Base-by-base conservation (phyloP, 2,797 vertebrate species). In the Poecilia wingei region DNA sequence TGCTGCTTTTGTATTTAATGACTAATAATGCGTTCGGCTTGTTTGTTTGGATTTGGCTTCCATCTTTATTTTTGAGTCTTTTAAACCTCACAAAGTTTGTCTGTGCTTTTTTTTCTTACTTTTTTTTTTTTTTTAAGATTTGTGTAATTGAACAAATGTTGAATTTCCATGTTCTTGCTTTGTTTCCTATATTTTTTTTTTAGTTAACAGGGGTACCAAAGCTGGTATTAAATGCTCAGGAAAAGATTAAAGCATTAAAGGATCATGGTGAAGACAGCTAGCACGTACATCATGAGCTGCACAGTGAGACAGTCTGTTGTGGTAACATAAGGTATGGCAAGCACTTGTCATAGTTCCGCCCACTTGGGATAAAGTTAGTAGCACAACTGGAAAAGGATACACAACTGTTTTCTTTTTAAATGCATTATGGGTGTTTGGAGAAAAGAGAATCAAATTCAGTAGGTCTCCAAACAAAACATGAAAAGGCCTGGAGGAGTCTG, bases 181-280 rank as follows among this genome's bases (percentile, higher is more conserved):
- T 80, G 33, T 79, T 83, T 81, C 18, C 45, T 49, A 69, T 7
- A 22, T 12, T n/a, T n/a, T 74, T 31, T 3, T 41, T 76, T 81
- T 79, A 83, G 79, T 79, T 87, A 83, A 83, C 66, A 47, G 36
- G 80, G 66, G 39, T 79, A 72, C 61, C 69, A 74, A 57, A 66
- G 79, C 70, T 71, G 64, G 64, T 31, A n/a, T 57, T 78, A 45
- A 43, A 78, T 76, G 78, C 75, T 87, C 51, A 82, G 74, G 76
- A 71, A 87, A 80, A 81, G 81, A 86, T 89, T 85, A 87, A 85
- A 74, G 82, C 85, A 87, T 85, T 80, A 81, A 80, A 73, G 71
- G 79, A 80, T 89, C 76, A 79, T 10, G 36, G 33, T 78, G 64
- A 46, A 79, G 45, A 82, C 73, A 75, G 39, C 59, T 22, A 69